These are phyloP conservation scores for Clytia hemisphaerica DNA, from an alignment of 30 jellyfish, hydroid and myxozoan species.

Conservation along the genomic window DNA sequence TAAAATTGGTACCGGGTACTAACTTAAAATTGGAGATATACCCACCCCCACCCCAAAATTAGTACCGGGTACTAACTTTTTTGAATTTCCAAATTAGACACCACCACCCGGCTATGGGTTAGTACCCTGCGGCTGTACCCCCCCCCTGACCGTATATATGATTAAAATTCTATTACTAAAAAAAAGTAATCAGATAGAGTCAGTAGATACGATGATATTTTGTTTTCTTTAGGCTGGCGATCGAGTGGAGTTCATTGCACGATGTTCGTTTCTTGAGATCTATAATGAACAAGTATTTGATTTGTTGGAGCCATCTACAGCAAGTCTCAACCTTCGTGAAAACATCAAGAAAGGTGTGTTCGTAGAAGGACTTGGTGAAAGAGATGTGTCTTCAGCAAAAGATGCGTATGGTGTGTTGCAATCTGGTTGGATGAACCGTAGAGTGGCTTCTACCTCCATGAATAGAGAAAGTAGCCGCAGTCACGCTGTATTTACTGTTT, in stretches of 20 bases:
- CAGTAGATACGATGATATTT: no score
- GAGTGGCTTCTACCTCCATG: slow-evolving; percentile 99
- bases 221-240: slow-evolving; percentile 64
- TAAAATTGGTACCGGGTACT: no score
- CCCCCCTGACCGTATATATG: no score
- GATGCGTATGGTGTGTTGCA: slow-evolving; percentile 79
- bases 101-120: no score
- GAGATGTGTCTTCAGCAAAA: slow-evolving; percentile 81
- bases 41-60: no score
- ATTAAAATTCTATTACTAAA: no score
- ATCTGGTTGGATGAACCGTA: slow-evolving; percentile 89
- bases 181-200: no score
- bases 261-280: slow-evolving; percentile 86
- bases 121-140: no score
- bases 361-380: slow-evolving; percentile 82
- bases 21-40: no score
- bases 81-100: no score
- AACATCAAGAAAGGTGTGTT: slow-evolving; percentile 93
- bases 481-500: slow-evolving; percentile 97
- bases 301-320: slow-evolving; percentile 81
- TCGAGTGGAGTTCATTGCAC: slow-evolving; percentile 83
- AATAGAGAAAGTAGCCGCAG: slow-evolving; percentile 96
- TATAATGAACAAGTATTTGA: slow-evolving; percentile 93
- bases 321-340: slow-evolving; percentile 76
- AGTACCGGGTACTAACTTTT: no score